Conservation (phyloP, 2,797 vertebrate genomes). For the Periparus ater region DNA sequence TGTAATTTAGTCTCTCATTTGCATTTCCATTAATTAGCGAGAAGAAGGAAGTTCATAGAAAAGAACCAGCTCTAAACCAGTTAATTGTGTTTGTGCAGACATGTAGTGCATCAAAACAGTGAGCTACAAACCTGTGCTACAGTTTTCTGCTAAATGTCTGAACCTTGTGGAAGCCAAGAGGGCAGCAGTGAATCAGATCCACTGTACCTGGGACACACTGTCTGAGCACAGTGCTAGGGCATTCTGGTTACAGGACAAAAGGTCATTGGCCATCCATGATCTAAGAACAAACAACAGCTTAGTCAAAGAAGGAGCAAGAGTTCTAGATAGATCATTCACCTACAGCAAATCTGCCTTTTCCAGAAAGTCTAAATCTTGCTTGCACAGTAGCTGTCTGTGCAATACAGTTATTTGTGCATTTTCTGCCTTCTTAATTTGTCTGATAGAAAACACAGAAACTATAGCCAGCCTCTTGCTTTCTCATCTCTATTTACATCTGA, state of each 20-base stretch:
- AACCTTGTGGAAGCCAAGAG: background rate
- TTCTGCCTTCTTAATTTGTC: background rate
- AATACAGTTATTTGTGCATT: background rate
- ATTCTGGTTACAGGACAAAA: background rate
- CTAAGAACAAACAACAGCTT: background rate
- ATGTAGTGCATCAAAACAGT: background rate
- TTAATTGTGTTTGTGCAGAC: background rate
- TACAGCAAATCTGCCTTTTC: background rate
- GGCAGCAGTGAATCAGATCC: background rate
- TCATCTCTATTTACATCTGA: background rate
- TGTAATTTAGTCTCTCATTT: slow-evolving; percentile 65
- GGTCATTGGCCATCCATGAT: background rate
- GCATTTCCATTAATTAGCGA: slow-evolving; percentile 56
- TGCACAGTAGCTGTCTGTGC: background rate
- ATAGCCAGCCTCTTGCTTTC: background rate
- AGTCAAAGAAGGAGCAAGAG: background rate
- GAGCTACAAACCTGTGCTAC: background rate
- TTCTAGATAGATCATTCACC: background rate
- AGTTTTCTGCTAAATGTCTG: background rate
- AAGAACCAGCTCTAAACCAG: slow-evolving; percentile 21
- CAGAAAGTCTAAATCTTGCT: background rate
- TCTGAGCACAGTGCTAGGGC: background rate
- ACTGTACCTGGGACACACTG: background rate
- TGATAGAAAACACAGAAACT: background rate
- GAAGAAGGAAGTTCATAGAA: slow-evolving; percentile 34